Conservation (phyloP, 2,797 vertebrate genomes). For the Chelonia mydas region DNA sequence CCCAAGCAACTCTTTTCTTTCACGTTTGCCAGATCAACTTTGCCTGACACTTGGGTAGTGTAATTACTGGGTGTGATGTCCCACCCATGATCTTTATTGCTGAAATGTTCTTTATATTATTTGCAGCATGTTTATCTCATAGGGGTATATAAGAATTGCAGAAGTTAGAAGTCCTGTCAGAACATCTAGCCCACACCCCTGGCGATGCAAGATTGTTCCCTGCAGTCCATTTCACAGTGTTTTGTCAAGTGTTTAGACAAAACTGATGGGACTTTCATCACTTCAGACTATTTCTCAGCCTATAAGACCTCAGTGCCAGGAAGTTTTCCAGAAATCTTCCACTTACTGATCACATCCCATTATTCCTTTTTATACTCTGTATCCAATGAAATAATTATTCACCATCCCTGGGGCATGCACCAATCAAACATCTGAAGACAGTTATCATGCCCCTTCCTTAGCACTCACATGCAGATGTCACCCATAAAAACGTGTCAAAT, state of each 20-base stretch:
- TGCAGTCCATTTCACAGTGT: neutral
- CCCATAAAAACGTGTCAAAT: neutral
- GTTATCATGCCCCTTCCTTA: neutral
- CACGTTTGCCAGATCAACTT: slow-evolving; percentile 24
- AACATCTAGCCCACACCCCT: neutral
- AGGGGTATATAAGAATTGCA: neutral
- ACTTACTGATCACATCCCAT: neutral
- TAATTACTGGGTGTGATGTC: neutral
- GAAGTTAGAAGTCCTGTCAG: neutral
- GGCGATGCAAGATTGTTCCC: neutral
- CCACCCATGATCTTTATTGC: neutral
- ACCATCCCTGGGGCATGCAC: neutral
- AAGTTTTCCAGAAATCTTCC: slow-evolving; percentile 22
- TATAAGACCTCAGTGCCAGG: neutral
- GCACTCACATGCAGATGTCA: neutral
- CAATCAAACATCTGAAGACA: neutral
- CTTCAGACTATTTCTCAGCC: neutral
- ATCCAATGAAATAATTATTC: neutral
- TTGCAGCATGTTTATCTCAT: neutral
- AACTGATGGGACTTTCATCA: neutral
- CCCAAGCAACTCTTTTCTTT: neutral
- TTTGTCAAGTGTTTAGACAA: neutral
- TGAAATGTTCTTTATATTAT: neutral
- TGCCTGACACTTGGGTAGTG: neutral
- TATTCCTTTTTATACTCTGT: neutral